phyloP scores from a whole-genome alignment of 2,113 vertebrate genomes.

The Irena cyanogastra region DNA sequence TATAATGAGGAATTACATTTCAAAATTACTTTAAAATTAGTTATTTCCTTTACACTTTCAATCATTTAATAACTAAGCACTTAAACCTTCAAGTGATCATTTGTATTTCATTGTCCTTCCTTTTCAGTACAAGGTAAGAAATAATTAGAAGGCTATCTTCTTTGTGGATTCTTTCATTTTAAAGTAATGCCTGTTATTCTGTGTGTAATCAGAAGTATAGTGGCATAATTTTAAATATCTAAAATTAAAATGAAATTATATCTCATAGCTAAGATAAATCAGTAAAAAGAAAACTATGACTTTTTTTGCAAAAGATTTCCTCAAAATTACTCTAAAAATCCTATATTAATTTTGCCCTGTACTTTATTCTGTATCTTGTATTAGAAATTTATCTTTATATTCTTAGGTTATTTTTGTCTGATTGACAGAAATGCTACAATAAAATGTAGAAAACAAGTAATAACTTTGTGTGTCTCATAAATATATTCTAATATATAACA shows the following conservation, averaged over 20 bases:
- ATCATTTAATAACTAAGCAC: conserved; percentile 5
- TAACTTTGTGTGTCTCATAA: neutral
- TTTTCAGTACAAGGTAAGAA: neutral
- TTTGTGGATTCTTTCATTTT: neutral
- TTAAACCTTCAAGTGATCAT: neutral
- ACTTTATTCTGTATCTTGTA: neutral
- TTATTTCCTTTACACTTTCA: conserved; percentile 25
- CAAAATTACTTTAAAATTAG: conserved; percentile 41
- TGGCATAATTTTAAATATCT: neutral
- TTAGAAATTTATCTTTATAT: neutral
- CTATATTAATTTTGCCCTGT: neutral
- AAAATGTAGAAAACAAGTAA: neutral
- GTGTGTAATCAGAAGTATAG: neutral
- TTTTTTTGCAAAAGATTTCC: neutral
- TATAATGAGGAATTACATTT: conserved; percentile 12
- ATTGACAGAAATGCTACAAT: neutral
- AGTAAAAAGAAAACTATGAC: neutral
- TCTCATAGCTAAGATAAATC: neutral
- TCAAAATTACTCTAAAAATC: neutral
- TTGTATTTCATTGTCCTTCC: neutral
- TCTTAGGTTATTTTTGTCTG: neutral
- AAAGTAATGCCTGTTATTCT: neutral
- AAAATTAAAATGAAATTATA: neutral
- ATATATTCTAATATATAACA: neutral
- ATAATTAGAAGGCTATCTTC: neutral